Evolutionary conservation across 1,140 invertebrate genomes (phyloP), one percentile per base, ranked within the genome.

Genomic region (Solen grandis): DNA sequence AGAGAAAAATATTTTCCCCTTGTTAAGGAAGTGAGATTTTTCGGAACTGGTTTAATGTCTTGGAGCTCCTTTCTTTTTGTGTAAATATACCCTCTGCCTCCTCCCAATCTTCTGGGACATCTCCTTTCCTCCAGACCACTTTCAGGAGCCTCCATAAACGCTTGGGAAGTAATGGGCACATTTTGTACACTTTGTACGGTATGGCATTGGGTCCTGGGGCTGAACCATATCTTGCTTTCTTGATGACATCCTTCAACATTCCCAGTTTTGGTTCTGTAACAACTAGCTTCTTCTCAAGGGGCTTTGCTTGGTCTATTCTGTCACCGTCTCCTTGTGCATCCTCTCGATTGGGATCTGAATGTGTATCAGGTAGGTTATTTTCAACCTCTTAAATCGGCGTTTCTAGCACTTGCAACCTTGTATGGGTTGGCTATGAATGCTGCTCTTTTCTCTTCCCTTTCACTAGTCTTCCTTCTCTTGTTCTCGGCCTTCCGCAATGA

Each of bases 341-440:
- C 25, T 72, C 52, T 72, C 66, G n/a, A 31, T 16, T 65, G 62
- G 62, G 62, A 38, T 65, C 25, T 35, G 31, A 65, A 35, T 65
- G 62, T 33, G 31, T 65, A 10, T 35, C 62, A 65, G 33, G 62
- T 19, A 65, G 62, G 31, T 35, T 35, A n/a, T 31, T 65, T 38
- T 65, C 62, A 35, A 65, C 46, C 29, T 27, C 38, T 50, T 50
- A 8, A 8, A 46, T n/a, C 27, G 38, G 65, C 10, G 36, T 54
- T 54, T 69, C 66, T 5, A 52, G 16, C 16, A 31, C 31, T 22
- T 31, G n/a, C n/a, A n/a, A n/a, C n/a, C n/a, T n/a, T n/a, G n/a
- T n/a, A n/a, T n/a, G n/a, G n/a, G n/a, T n/a, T 50, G 4, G 66
- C 10, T 31, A 33, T 60, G 14, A 60, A 60, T 31, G 27, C 14